Evolutionary conservation across 1,140 invertebrate species (phyloP), one percentile per base, ranked within the genome.

Genomic region (Littorina saxatilis): DNA sequence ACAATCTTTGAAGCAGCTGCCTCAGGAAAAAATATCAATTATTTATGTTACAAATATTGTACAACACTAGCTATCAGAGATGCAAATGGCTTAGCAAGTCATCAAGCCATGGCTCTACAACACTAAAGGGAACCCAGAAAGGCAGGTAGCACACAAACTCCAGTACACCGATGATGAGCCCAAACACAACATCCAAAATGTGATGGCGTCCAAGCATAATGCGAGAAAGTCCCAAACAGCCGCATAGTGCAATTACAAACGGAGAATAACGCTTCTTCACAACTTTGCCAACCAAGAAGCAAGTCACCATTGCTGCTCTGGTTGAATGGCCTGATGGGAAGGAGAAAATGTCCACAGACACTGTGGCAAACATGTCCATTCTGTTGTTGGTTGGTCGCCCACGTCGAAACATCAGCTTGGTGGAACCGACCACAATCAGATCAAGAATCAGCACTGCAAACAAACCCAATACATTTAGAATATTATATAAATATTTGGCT

Each of bases 241-340:
- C 88, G 7, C 95, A 93, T 98, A 98, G 99, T 0, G 95, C 94
- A 4, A 96, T 85, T 13, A 98, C 81, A 0, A 95, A 93, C 17
- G 90, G 47, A 20, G 55, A 50, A 55, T 79, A 68, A 23, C 72
- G 72, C 87, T 68, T 84, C 58, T 77, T 76, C 29, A 87, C 68
- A 23, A 87, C 77, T 40, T 82, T 85, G 13, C 85, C 43, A 4
- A 86, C 66, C 39, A 91, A 83, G 78, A 92, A 96, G 68, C 94
- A 94, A 1, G 95, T 93, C 23, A 99, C 92, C 89, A 97, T 95
- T 17, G 95, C 94, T 15, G 97, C 95, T 87, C 98, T 93, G n/a
- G 97, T 97, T 1, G 97, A 94, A 93, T 99, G 98, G 0, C 98
- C 98, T 0, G 98, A 99, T 39, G 98, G 98, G 92, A 99, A 99